Percentiles rank a stretch among this genome's conserved stretches.
phyloP scores from a whole-genome alignment of 2,797 vertebrate genomes.

The Ispidina picta region DNA sequence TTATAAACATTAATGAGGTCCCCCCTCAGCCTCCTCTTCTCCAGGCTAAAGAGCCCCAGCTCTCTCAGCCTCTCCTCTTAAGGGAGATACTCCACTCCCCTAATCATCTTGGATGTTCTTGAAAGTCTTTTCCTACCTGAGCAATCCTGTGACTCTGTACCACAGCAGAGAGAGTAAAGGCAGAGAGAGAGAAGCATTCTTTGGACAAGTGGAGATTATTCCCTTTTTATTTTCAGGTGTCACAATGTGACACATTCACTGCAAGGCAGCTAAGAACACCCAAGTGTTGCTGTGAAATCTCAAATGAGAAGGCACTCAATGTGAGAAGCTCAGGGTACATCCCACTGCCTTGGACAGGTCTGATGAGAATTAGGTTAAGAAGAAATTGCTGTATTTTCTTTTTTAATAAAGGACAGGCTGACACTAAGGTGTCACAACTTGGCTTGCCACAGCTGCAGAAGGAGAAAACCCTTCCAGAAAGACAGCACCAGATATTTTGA shows the following conservation, averaged over 20 bases:
- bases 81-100: too few species aligned
- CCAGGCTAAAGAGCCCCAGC: too few species aligned
- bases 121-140: too few species aligned
- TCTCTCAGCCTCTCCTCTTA: too few species aligned
- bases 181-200: not conserved
- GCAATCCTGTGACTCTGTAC: not conserved
- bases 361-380: not conserved
- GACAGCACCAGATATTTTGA: not conserved
- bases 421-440: not conserved
- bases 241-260: not conserved
- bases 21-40: too few species aligned
- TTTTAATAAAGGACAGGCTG: not conserved
- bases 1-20: too few species aligned
- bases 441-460: not conserved
- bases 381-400: not conserved
- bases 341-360: fast-evolving
- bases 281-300: not conserved
- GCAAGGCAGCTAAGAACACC: not conserved
- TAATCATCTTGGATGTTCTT: too few species aligned
- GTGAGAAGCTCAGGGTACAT: not conserved
- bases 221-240: constrained; percentile 22
- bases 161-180: not conserved
- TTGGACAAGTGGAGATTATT: not conserved
- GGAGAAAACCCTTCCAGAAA: not conserved
- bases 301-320: not conserved